These are phyloP conservation scores for Brachionus manjavacas DNA, from an alignment of 1,140 invertebrate genomes.

Conservation along the genomic window DNA sequence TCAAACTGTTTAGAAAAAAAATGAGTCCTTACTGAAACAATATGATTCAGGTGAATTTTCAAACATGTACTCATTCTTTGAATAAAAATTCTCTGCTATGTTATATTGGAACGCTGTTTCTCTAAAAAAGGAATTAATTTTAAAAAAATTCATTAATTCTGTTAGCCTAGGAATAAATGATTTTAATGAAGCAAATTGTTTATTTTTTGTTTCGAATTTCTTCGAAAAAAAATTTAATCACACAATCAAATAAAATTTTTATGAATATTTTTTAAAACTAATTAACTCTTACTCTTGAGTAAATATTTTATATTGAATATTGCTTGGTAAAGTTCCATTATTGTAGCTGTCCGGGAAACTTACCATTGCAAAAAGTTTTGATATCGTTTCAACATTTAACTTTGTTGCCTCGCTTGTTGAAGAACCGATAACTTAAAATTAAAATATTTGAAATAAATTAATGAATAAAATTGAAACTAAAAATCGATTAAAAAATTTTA, in stretches of 20 bases:
- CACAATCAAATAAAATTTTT: too few species aligned
- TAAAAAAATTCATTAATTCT: too few species aligned
- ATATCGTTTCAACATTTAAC: background rate
- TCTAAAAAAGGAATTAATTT: background rate
- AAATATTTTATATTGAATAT: constrained; percentile 17
- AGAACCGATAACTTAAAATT: background rate
- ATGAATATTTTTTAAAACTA: too few species aligned
- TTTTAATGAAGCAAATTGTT: too few species aligned
- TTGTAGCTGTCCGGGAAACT: constrained; percentile 8
- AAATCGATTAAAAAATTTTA: background rate
- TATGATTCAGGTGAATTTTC: constrained; percentile 38
- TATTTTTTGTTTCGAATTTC: too few species aligned
- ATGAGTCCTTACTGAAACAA: background rate
- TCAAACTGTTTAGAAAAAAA: background rate
- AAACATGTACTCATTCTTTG: constrained; percentile 4
- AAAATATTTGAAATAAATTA: background rate
- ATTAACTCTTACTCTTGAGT: constrained; percentile 26
- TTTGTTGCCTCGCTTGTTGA: background rate
- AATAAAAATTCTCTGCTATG: constrained; percentile 20
- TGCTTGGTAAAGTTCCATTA: background rate
- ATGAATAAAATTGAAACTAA: background rate
- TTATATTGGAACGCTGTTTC: constrained; percentile 34
- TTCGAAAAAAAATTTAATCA: too few species aligned
- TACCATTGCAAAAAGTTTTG: constrained; percentile 19
- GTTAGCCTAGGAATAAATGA: too few species aligned